A percentile compares a stretch with the other conserved stretches of the same genome.
phyloP scores from a whole-genome alignment of 2,113 vertebrate species.

The Aplodontia rufa region DNA sequence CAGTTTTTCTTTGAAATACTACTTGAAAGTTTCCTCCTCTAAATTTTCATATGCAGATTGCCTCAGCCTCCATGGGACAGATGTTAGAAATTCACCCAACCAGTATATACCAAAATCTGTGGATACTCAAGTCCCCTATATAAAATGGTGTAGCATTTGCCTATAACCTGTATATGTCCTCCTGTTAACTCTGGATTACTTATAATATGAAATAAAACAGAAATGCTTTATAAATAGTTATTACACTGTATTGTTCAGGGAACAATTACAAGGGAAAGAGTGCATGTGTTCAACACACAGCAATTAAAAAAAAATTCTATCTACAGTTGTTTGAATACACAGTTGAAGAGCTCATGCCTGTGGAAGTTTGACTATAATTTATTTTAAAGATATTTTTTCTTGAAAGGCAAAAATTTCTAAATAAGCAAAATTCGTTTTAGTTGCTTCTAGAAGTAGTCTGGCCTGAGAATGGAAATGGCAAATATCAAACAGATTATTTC shows the following conservation, averaged over 20 bases:
- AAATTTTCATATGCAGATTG: not conserved
- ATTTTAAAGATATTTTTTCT: not conserved
- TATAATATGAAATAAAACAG: too few relatives aligned
- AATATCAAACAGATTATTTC: not conserved
- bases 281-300: not conserved
- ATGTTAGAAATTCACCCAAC: too few relatives aligned
- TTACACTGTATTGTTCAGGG: not conserved
- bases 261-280: not conserved
- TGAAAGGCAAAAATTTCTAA: not conserved
- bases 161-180: not conserved
- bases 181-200: not conserved
- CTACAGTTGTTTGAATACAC: not conserved
- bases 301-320: not conserved
- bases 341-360: not conserved
- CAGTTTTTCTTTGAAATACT: slow-evolving; percentile 26
- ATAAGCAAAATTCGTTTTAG: not conserved
- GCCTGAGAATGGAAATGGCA: not conserved
- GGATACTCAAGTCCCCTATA: too few relatives aligned
- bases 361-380: not conserved
- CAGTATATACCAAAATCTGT: not conserved
- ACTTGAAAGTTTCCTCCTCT: not conserved
- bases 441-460: not conserved
- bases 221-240: not conserved
- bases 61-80: not conserved
- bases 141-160: not conserved